Conservation (phyloP, 1,140 invertebrate genomes). For the Leptinotarsa texana region DNA sequence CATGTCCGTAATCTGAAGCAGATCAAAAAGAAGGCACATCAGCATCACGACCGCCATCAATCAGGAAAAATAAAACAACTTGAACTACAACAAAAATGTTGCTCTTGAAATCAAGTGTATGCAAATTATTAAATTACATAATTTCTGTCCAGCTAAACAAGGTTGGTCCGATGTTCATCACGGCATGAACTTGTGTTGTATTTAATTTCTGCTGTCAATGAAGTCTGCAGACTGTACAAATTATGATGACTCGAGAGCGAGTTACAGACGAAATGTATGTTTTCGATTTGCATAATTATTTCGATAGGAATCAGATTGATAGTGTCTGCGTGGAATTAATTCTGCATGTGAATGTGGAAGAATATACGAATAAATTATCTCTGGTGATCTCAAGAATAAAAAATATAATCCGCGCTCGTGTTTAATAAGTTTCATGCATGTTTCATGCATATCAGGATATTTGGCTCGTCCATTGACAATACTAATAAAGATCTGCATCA, state of each 20-base stretch:
- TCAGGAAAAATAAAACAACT: neutral
- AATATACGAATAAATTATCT: no score
- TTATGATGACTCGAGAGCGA: neutral
- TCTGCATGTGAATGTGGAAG: no score
- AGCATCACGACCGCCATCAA: slow-evolving; percentile 4
- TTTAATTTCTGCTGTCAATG: neutral
- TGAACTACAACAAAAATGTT: neutral
- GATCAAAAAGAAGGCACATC: neutral
- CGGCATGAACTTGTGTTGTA: neutral
- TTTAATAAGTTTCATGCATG: no score
- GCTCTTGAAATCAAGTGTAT: slow-evolving; percentile 6
- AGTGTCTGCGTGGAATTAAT: neutral
- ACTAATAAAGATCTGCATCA: no score
- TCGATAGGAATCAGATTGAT: neutral
- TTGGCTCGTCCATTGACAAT: no score
- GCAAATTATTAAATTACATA: slow-evolving; percentile 6
- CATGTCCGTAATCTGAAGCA: neutral
- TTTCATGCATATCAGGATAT: no score
- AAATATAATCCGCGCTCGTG: no score
- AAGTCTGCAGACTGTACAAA: neutral
- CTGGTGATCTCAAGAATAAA: no score
- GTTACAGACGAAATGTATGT: slow-evolving; percentile 3
- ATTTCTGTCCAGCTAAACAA: slow-evolving; percentile 6
- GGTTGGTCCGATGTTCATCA: slow-evolving; percentile 7
- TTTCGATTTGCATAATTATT: slow-evolving; percentile 3